A percentile compares a stretch with the other conserved stretches of the same genome.
Evolutionary conservation across 2,888 invertebrate species (phyloP).

Genomic region (Spodoptera exigua): DNA sequence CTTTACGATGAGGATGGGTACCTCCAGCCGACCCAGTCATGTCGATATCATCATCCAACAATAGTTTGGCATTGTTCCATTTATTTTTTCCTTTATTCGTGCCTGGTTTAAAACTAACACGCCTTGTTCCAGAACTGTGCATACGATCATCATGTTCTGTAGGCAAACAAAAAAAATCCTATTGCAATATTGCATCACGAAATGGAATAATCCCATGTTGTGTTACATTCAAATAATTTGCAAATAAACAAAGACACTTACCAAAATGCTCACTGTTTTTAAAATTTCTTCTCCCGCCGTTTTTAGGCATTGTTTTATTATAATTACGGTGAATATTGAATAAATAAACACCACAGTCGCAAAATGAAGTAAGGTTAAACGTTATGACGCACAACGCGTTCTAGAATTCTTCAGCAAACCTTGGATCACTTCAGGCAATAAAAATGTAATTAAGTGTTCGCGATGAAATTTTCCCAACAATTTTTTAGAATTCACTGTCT

Average conservation of each 20-base stretch:
- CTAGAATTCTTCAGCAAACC: slow-evolving; percentile 7
- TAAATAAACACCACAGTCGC: slow-evolving; percentile 16
- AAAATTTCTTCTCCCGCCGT: slow-evolving; percentile 82
- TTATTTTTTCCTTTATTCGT: slow-evolving; percentile 83
- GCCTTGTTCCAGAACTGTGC: slow-evolving; percentile 77
- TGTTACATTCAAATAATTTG: neutral
- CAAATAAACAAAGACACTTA: slow-evolving; percentile 58
- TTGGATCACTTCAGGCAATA: too few species aligned
- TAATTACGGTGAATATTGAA: slow-evolving; percentile 29
- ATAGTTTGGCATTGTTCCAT: slow-evolving; percentile 79
- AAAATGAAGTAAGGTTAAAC: slow-evolving; percentile 39
- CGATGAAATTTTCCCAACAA: too few species aligned
- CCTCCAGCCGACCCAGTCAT: slow-evolving; percentile 85
- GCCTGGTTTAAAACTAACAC: slow-evolving; percentile 89
- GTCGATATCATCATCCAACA: slow-evolving; percentile 91
- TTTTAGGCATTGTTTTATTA: slow-evolving; percentile 80
- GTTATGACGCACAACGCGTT: slow-evolving; percentile 54
- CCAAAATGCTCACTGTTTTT: slow-evolving; percentile 82
- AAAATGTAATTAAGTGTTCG: too few species aligned
- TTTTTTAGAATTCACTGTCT: too few species aligned
- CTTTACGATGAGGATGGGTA: slow-evolving; percentile 68
- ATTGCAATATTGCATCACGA: slow-evolving; percentile 15
- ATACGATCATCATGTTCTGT: slow-evolving; percentile 86
- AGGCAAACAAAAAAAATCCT: slow-evolving; percentile 36
- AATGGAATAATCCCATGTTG: neutral